Conservation (phyloP, 2,888 invertebrate species). For the Andrena chrysosceles region DNA sequence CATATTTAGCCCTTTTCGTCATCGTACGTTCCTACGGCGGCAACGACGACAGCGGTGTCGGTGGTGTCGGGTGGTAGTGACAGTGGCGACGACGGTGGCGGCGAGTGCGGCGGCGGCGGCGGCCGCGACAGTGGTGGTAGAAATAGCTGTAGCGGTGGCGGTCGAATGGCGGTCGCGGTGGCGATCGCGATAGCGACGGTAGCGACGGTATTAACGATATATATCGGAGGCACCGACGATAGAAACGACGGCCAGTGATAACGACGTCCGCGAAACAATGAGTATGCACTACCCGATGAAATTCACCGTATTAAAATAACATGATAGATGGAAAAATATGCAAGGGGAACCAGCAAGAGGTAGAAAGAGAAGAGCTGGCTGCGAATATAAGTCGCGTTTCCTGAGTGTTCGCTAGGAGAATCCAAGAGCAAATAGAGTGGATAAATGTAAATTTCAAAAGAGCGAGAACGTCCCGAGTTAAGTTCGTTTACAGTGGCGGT, state of each 20-base stretch:
- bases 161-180: conserved; percentile 51
- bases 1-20: conserved; percentile 34
- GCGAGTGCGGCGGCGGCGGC: conserved; percentile 44
- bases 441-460: conserved; percentile 25
- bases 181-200: conserved; percentile 83
- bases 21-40: conserved; percentile 50
- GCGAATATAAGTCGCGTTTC: conserved; percentile 30
- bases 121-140: conserved; percentile 66
- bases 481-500: conserved; percentile 28
- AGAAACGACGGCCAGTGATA: conserved; percentile 47
- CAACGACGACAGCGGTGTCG: conserved; percentile 43
- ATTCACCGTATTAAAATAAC: conserved; percentile 27
- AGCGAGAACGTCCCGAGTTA: conserved; percentile 24
- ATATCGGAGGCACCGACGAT: conserved; percentile 47
- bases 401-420: conserved; percentile 11
- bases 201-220: conserved; percentile 52
- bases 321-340: conserved; percentile 41
- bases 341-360: conserved; percentile 27
- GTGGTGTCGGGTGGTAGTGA: conserved; percentile 48
- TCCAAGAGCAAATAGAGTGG: conserved; percentile 11
- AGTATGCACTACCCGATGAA: conserved; percentile 26
- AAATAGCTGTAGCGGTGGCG: conserved; percentile 43
- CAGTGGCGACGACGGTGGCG: conserved; percentile 31
- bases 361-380: conserved; percentile 22
- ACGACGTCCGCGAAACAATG: conserved; percentile 53